phyloP scores from a whole-genome alignment of 2,888 invertebrate genomes.

The Pyrocoelia pectoralis region DNA sequence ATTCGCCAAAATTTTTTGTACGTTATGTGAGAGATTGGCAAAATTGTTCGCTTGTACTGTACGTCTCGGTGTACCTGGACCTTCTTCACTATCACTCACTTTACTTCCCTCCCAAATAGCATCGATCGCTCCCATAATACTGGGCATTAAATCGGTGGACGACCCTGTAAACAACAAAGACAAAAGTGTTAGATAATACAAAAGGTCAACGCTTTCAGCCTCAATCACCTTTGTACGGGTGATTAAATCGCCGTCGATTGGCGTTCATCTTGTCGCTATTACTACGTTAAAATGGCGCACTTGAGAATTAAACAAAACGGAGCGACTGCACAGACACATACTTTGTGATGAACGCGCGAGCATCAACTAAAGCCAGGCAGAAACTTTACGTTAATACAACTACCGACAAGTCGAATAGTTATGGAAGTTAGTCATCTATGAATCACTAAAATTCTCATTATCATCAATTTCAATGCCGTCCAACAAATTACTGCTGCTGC shows the following conservation, averaged over 20 bases:
- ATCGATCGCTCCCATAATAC: slow-evolving; percentile 87
- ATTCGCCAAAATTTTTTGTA: slow-evolving; percentile 69
- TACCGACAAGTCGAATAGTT: background rate
- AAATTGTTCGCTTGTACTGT: slow-evolving; percentile 59
- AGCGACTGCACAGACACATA: slow-evolving; percentile 4
- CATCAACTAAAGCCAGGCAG: background rate
- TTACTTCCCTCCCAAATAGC: slow-evolving; percentile 68
- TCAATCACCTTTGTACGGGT: slow-evolving; percentile 20
- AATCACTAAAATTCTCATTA: slow-evolving; percentile 45
- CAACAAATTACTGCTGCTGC: slow-evolving; percentile 31
- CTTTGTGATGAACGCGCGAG: slow-evolving; percentile 12
- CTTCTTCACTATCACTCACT: slow-evolving; percentile 39
- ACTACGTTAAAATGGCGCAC: slow-evolving; percentile 9
- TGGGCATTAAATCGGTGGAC: slow-evolving; percentile 85
- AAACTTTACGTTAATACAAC: slow-evolving; percentile 2
- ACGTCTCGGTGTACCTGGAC: slow-evolving; percentile 47
- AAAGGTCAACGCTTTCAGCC: background rate
- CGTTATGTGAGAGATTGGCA: slow-evolving; percentile 68
- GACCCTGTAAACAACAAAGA: slow-evolving; percentile 73
- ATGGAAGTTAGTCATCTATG: slow-evolving; percentile 42
- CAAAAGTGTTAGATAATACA: background rate
- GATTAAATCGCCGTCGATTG: slow-evolving; percentile 13
- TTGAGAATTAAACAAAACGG: background rate
- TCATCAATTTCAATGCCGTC: slow-evolving; percentile 39
- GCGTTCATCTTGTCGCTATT: slow-evolving; percentile 18